Percentiles rank a stretch among this genome's conserved stretches.
Evolutionary conservation across 2,113 vertebrate genomes (phyloP).

Genomic region (Dasyurus viverrinus): DNA sequence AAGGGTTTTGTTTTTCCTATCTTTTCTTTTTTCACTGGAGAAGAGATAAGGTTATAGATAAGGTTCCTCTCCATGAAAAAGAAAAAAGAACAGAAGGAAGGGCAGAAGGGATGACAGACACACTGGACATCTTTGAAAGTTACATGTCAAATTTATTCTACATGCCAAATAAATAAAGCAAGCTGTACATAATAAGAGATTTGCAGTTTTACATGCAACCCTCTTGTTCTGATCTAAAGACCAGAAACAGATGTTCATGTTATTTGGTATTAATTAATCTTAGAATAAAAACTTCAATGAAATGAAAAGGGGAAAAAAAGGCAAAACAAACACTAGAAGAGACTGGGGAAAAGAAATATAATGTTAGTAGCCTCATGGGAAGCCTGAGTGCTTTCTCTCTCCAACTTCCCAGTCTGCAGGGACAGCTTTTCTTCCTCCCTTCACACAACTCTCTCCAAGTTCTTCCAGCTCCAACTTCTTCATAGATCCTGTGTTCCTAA

Average conservation of each 20-base stretch:
- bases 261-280: neutral
- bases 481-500: neutral
- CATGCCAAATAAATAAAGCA: neutral
- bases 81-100: neutral
- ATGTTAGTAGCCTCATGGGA: neutral
- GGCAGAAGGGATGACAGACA: neutral
- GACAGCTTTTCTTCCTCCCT: neutral
- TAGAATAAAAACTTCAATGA: neutral
- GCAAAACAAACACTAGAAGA: neutral
- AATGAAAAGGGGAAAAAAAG: neutral
- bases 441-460: neutral
- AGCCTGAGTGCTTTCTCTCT: neutral
- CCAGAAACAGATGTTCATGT: neutral
- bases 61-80: neutral
- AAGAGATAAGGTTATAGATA: neutral
- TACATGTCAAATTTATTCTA: neutral
- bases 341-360: neutral
- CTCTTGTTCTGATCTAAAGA: neutral
- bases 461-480: neutral
- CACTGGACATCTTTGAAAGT: neutral
- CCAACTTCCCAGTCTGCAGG: neutral
- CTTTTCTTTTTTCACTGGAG: neutral
- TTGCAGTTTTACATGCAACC: neutral
- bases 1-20: neutral
- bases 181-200: neutral